These are phyloP conservation scores for Hyles vespertilio DNA, from an alignment of 1,140 invertebrate genomes.

Conservation along the genomic window DNA sequence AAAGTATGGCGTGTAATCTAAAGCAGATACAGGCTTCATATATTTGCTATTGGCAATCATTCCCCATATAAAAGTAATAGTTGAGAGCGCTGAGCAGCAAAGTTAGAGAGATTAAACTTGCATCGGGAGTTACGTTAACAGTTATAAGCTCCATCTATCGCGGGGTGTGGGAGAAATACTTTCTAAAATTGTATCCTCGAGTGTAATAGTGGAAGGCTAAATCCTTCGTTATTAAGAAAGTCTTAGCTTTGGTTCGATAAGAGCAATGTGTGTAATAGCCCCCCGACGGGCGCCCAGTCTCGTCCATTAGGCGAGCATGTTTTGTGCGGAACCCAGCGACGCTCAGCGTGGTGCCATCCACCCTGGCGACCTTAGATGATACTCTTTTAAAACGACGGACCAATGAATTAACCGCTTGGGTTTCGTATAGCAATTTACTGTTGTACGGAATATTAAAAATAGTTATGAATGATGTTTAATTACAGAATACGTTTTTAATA, in stretches of 20 bases:
- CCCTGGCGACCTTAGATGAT: constrained; percentile 20
- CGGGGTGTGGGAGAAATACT: constrained; percentile 9
- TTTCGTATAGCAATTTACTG: too few relatives aligned
- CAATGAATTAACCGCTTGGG: constrained; percentile 30
- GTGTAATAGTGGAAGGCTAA: constrained; percentile 29
- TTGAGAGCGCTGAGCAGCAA: too few relatives aligned
- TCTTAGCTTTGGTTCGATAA: constrained; percentile 46
- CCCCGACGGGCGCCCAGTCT: constrained; percentile 37
- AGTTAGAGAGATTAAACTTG: too few relatives aligned
- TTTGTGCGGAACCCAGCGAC: constrained; percentile 37
- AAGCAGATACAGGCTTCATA: too few relatives aligned
- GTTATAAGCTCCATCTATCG: constrained; percentile 7
- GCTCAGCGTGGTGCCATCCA: constrained; percentile 43
- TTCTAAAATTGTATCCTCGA: constrained; percentile 21
- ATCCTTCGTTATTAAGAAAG: constrained; percentile 53
- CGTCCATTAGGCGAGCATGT: constrained; percentile 59
- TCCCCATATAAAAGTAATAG: too few relatives aligned
- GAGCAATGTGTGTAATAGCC: constrained; percentile 48
- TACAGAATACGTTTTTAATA: too few relatives aligned
- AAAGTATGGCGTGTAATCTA: too few relatives aligned
- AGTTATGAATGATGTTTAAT: too few relatives aligned
- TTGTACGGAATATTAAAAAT: too few relatives aligned
- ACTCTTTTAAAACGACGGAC: constrained; percentile 30
- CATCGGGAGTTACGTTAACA: too few relatives aligned
- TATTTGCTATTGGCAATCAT: too few relatives aligned